A percentile compares a stretch with the other conserved stretches of the same genome.
Conservation (phyloP, 2,888 invertebrate genomes). For the Lepidocyrtinus sp. region DNA sequence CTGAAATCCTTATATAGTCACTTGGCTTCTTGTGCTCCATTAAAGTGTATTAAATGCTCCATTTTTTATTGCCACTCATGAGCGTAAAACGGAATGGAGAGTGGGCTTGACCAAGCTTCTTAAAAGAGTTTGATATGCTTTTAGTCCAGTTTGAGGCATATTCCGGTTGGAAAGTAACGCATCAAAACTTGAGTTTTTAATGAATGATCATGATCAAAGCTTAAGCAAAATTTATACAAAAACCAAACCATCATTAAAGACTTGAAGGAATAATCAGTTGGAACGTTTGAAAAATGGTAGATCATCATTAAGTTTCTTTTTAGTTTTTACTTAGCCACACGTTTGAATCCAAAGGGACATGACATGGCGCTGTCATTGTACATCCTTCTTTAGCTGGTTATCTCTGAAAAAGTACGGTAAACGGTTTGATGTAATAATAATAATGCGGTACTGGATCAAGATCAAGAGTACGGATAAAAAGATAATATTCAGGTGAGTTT, state of each 20-base stretch:
- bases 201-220: slow-evolving; percentile 1
- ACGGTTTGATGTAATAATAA: slow-evolving; percentile 52
- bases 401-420: slow-evolving; percentile 30
- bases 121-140: slow-evolving; percentile 8
- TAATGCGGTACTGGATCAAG: background rate
- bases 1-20: background rate
- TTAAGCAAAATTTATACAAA: too few species aligned
- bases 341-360: slow-evolving; percentile 15
- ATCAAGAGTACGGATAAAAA: slow-evolving; percentile 5
- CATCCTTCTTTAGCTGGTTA: slow-evolving; percentile 14
- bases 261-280: too few species aligned
- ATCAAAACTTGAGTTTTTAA: background rate
- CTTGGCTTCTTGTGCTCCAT: slow-evolving; percentile 10
- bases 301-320: slow-evolving; percentile 14
- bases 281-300: slow-evolving; percentile 35
- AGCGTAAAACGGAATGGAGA: background rate
- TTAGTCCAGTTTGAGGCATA: background rate
- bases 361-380: slow-evolving; percentile 29
- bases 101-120: slow-evolving; percentile 31
- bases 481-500: slow-evolving; percentile 38
- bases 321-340: background rate
- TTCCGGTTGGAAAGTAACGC: too few species aligned
- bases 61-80: background rate
- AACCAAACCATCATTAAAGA: too few species aligned
- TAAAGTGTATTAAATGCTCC: slow-evolving; percentile 14